Conservation (phyloP, 1,140 invertebrate species). For the Rhagoletis zephyria region DNA sequence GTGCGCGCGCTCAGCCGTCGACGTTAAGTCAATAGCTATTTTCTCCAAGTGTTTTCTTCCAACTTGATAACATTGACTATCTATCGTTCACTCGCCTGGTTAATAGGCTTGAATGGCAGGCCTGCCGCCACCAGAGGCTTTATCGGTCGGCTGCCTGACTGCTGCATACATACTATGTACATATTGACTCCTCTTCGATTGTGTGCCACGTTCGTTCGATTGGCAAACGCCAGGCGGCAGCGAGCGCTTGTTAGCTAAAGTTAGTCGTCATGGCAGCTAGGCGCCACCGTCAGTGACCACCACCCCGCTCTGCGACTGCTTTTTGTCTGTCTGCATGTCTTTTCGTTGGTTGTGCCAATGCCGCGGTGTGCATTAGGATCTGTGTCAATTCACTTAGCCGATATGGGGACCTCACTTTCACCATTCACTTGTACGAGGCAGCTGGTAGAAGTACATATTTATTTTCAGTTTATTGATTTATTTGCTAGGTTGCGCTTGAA, state of each 20-base stretch:
- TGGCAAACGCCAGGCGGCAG: slow-evolving; percentile 6
- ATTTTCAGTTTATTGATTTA: slow-evolving; percentile 22
- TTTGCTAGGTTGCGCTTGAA: slow-evolving; percentile 16
- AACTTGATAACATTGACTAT: not conserved
- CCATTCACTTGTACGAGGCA: slow-evolving; percentile 18
- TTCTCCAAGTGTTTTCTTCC: slow-evolving; percentile 47
- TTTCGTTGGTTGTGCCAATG: not conserved
- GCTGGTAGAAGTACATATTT: not conserved
- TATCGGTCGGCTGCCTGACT: not conserved
- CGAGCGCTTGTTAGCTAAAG: slow-evolving; percentile 19
- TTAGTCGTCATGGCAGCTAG: not conserved
- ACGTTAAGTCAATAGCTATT: slow-evolving; percentile 26
- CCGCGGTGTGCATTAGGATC: not conserved
- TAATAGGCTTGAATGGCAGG: not conserved
- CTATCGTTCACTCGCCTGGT: not conserved
- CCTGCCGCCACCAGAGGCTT: not conserved
- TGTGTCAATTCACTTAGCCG: slow-evolving; percentile 21
- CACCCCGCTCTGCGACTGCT: not conserved
- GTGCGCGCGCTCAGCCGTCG: not conserved
- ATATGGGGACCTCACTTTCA: slow-evolving; percentile 42
- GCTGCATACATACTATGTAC: not conserved
- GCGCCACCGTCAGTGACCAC: not conserved
- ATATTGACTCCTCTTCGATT: not conserved
- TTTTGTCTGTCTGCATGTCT: not conserved
- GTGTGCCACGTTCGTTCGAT: slow-evolving; percentile 44